phyloP scores from a whole-genome alignment of 2,888 invertebrate species.

The Rhimphoctona megacephalus region DNA sequence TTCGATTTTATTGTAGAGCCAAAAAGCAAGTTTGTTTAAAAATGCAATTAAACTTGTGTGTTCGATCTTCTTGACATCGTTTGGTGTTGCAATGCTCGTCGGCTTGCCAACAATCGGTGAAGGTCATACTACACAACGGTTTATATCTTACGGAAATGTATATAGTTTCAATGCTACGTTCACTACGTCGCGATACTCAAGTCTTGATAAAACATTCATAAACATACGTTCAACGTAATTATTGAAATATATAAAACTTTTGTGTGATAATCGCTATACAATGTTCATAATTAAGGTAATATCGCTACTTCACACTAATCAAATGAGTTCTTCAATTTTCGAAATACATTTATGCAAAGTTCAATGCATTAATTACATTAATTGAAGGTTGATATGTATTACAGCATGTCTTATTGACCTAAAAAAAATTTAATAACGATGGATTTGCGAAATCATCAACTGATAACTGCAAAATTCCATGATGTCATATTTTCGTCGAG shows the following conservation, averaged over 20 bases:
- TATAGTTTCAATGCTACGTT: slow-evolving; percentile 28
- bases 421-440: too few species aligned
- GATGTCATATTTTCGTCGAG: too few species aligned
- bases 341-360: too few species aligned
- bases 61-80: slow-evolving; percentile 29
- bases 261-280: neutral
- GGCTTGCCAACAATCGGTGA: slow-evolving; percentile 30
- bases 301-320: too few species aligned
- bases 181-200: neutral
- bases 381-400: too few species aligned
- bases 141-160: slow-evolving; percentile 47
- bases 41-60: neutral
- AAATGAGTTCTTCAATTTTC: too few species aligned
- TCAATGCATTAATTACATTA: too few species aligned
- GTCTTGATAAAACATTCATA: slow-evolving; percentile 28
- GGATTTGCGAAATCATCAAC: too few species aligned
- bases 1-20: neutral
- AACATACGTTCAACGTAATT: neutral
- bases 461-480: too few species aligned
- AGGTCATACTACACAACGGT: slow-evolving; percentile 38
- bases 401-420: too few species aligned
- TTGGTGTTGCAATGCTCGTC: slow-evolving; percentile 4
- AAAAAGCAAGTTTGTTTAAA: neutral
- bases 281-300: too few species aligned
- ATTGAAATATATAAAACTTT: neutral